Conservation (phyloP, 35 echinoderm and acorn worm genomes). For the Ptychodera flava region DNA sequence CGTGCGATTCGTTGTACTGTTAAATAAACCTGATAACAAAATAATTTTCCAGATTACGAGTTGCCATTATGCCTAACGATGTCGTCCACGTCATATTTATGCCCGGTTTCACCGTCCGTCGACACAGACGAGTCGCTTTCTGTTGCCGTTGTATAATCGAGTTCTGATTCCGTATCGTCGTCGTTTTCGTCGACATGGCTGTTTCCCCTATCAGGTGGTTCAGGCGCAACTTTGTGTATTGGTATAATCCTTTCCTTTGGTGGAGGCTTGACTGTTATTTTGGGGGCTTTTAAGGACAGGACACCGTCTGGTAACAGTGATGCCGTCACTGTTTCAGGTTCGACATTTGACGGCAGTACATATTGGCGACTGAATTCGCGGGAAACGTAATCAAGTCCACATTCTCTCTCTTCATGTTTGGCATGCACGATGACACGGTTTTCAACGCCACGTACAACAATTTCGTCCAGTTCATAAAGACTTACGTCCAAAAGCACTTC, state of each 20-base stretch:
- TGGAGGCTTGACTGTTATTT: slow-evolving; percentile 24
- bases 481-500: neutral
- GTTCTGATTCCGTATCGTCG: neutral
- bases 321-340: neutral
- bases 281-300: neutral
- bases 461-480: neutral
- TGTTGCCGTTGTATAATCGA: too few relatives aligned
- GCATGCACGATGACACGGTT: slow-evolving; percentile 10
- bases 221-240: neutral
- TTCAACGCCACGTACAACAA: slow-evolving; percentile 14
- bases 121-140: too few relatives aligned
- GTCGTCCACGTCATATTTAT: too few relatives aligned
- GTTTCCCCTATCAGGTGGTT: neutral
- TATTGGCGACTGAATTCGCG: neutral
- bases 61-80: too few relatives aligned
- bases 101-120: too few relatives aligned
- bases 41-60: too few relatives aligned
- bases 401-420: neutral
- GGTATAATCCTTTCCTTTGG: slow-evolving; percentile 8
- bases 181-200: neutral
- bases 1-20: too few relatives aligned
- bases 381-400: neutral
- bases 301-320: neutral
- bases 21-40: too few relatives aligned
- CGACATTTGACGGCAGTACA: neutral